These are phyloP conservation scores for Paralichthys olivaceus DNA, from an alignment of 2,113 vertebrate species.

Conservation along the genomic window DNA sequence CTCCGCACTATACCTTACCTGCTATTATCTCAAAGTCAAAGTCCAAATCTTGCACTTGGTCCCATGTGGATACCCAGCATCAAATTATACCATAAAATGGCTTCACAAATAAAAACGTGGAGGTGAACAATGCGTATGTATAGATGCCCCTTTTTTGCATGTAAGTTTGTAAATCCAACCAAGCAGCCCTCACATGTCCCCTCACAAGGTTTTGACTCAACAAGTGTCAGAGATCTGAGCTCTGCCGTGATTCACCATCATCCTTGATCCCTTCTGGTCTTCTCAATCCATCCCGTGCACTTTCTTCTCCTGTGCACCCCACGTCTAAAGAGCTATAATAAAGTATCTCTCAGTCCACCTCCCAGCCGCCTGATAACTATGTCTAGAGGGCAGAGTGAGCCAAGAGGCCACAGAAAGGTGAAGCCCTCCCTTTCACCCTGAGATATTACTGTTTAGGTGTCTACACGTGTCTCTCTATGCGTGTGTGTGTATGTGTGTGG, in stretches of 20 bases:
- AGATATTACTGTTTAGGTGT: conserved; percentile 13
- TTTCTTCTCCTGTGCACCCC: conserved; percentile 9
- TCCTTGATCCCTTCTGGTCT: background rate
- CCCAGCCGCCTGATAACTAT: conserved; percentile 11
- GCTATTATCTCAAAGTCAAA: no score
- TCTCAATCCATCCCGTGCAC: background rate
- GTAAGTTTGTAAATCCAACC: background rate
- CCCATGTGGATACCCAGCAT: no score
- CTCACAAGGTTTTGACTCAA: background rate
- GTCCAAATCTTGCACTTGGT: no score
- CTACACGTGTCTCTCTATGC: conserved; percentile 6
- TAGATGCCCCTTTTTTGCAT: no score
- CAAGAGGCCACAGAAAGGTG: conserved; percentile 57
- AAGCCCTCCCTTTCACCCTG: conserved; percentile 65
- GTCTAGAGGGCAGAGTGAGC: conserved; percentile 31
- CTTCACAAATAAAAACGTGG: background rate
- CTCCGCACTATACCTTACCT: no score
- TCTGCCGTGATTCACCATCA: conserved; percentile 11
- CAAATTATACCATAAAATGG: background rate
- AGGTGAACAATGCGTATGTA: background rate
- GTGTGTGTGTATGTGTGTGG: conserved; percentile 10
- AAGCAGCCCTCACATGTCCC: background rate
- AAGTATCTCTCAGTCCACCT: conserved; percentile 7
- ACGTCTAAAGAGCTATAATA: conserved; percentile 14
- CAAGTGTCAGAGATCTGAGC: conserved; percentile 18